Evolutionary conservation across 2,888 invertebrate genomes (phyloP).

Genomic region (Amblyjoppa fuscipennis): DNA sequence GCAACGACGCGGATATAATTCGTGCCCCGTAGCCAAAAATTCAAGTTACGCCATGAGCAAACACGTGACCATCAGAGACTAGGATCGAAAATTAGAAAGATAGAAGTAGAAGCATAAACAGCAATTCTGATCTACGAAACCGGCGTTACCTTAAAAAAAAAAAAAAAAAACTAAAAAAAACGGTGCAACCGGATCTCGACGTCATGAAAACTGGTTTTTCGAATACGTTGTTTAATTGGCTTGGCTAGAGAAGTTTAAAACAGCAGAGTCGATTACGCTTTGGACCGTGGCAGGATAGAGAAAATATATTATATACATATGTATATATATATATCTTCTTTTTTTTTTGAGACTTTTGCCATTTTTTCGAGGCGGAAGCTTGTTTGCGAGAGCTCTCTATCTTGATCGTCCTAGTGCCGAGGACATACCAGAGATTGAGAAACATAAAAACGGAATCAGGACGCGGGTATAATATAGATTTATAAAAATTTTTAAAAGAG

Average conservation of each 20-base stretch:
- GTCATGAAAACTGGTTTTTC: conserved; percentile 41
- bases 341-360: background rate
- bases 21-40: conserved; percentile 3
- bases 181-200: conserved; percentile 35
- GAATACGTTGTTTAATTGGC: conserved; percentile 41
- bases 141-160: background rate
- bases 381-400: background rate
- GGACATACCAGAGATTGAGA: background rate
- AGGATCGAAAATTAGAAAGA: conserved; percentile 2
- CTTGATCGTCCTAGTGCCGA: conserved; percentile 9
- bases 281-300: background rate
- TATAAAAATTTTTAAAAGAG: background rate
- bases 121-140: background rate
- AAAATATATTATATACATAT: background rate
- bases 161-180: background rate
- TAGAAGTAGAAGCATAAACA: background rate
- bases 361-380: background rate
- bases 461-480: background rate
- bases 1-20: conserved; percentile 11
- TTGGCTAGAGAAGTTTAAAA: conserved; percentile 19
- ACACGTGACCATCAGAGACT: background rate
- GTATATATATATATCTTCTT: background rate
- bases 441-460: background rate
- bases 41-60: conserved; percentile 9
- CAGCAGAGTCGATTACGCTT: conserved; percentile 28